Percentiles rank a stretch among this genome's conserved stretches.
These are phyloP conservation scores for Eurystomus gularis DNA, from an alignment of 2,113 vertebrate species.

Conservation along the genomic window DNA sequence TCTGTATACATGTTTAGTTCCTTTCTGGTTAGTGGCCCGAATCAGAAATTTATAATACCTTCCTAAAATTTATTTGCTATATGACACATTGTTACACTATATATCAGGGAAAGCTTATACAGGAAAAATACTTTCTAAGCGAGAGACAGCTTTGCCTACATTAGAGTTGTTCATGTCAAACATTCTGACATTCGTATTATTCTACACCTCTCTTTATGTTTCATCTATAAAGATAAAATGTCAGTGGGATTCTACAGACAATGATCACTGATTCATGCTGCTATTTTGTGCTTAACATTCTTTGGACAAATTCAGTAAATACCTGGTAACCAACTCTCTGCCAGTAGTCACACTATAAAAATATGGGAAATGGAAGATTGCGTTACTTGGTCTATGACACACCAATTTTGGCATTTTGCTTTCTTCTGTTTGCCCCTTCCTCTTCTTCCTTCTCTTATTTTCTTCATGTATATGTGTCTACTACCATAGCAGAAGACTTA, in stretches of 20 bases:
- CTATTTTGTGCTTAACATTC: not conserved
- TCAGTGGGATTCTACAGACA: not conserved
- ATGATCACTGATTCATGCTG: not conserved
- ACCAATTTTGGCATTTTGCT: rapidly evolving
- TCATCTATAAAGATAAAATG: not conserved
- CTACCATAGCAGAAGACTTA: not conserved
- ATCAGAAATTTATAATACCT: not conserved
- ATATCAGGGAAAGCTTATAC: not conserved
- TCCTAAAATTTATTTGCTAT: not conserved
- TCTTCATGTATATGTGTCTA: not conserved
- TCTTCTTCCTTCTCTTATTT: not conserved
- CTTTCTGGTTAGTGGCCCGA: not conserved
- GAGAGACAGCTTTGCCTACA: not conserved
- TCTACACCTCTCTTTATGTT: not conserved
- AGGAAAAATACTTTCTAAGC: not conserved
- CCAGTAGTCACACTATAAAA: not conserved
- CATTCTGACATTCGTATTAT: not conserved
- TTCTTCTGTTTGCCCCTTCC: not conserved
- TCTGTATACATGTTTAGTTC: not conserved
- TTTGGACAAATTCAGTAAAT: not conserved
- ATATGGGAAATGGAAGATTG: not conserved
- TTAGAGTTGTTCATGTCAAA: not conserved
- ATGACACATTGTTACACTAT: not conserved
- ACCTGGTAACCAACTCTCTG: rapidly evolving
- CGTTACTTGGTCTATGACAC: not conserved